phyloP scores from a whole-genome alignment of 1,140 invertebrate genomes.

The Prorops nasuta region DNA sequence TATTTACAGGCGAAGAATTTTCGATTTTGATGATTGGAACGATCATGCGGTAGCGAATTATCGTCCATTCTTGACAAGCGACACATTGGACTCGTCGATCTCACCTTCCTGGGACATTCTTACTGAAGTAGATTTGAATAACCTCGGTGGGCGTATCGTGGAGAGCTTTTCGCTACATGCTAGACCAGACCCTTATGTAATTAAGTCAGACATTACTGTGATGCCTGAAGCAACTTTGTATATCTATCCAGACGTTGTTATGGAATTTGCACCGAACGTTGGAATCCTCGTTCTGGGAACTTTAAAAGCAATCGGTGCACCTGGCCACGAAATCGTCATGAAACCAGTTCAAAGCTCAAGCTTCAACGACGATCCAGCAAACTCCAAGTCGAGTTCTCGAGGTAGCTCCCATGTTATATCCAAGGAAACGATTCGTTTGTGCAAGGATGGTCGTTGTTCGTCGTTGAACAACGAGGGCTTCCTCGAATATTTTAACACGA shows the following conservation, averaged over 20 bases:
- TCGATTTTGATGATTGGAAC: conserved; percentile 99
- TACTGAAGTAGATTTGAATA: conserved; percentile 62
- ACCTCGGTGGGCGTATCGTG: conserved; percentile 81
- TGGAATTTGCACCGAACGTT: conserved; percentile 96
- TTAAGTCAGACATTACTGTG: conserved; percentile 91
- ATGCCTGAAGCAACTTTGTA: conserved; percentile 89
- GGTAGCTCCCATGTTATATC: conserved; percentile 16
- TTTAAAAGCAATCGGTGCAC: conserved; percentile 79
- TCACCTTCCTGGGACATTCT: conserved; percentile 65
- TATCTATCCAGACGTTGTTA: conserved; percentile 84
- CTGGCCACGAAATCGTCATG: conserved; percentile 81
- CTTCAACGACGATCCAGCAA: conserved; percentile 1
- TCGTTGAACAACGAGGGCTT: conserved; percentile 73
- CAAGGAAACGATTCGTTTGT: conserved; percentile 67
- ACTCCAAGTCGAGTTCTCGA: conserved; percentile 15
- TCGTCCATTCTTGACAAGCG: conserved; percentile 79
- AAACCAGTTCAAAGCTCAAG: conserved; percentile 59
- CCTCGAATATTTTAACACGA: conserved; percentile 92
- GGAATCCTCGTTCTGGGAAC: conserved; percentile 94
- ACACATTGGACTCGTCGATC: conserved; percentile 73
- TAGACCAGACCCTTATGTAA: conserved; percentile 72
- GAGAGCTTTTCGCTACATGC: conserved; percentile 70
- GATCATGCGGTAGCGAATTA: conserved; percentile 91
- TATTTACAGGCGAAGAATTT: conserved; percentile 69
- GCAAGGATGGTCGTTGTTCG: conserved; percentile 71